Evolutionary conservation across 2,113 vertebrate genomes (phyloP).

Genomic region (Actenoides lindsayi): DNA sequence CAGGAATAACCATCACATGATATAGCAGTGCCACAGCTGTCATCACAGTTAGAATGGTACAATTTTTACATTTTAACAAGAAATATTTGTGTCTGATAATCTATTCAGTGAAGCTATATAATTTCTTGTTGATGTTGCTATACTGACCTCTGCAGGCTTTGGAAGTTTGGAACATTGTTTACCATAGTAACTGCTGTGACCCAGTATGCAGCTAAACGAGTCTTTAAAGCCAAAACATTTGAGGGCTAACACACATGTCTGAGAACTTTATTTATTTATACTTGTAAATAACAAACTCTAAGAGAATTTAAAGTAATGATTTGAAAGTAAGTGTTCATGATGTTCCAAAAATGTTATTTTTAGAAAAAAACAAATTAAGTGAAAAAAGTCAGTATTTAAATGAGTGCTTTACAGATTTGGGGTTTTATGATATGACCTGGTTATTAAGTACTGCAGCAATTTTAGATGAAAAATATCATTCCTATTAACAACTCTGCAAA

Average conservation of each 20-base stretch:
- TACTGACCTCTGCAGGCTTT: slow-evolving; percentile 91
- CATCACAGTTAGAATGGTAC: neutral
- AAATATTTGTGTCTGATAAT: slow-evolving; percentile 34
- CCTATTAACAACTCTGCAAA: neutral
- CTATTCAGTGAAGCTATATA: neutral
- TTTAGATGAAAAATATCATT: neutral
- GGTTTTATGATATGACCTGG: neutral
- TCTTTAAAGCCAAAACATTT: neutral
- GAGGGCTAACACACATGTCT: neutral
- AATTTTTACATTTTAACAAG: neutral
- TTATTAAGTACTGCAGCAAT: neutral
- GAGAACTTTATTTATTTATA: neutral
- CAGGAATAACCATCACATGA: neutral
- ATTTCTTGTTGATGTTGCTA: slow-evolving; percentile 79
- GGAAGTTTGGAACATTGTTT: slow-evolving; percentile 69
- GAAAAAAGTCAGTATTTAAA: neutral
- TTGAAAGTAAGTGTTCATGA: neutral
- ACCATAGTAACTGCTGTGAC: neutral
- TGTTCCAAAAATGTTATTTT: neutral
- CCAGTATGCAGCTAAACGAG: neutral
- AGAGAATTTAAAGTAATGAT: neutral
- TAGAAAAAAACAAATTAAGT: neutral
- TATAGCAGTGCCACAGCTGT: neutral
- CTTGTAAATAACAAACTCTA: neutral
- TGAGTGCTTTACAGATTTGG: neutral